Conservation (phyloP, 2,888 invertebrate genomes). For the Ernsta delagoae region DNA sequence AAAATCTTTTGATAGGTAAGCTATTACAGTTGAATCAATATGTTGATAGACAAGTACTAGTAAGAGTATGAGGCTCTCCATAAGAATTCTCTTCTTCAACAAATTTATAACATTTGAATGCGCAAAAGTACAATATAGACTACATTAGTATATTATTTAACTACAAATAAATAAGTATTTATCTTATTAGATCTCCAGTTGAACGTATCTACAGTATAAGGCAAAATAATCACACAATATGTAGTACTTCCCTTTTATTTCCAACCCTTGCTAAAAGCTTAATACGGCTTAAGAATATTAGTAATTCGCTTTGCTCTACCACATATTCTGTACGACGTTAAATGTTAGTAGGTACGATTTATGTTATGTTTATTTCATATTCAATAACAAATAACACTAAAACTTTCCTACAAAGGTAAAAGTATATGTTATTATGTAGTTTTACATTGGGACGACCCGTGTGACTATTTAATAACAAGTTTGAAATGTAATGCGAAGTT, state of each 20-base stretch:
- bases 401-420: too few relatives aligned
- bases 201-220: neutral
- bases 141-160: too few relatives aligned
- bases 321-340: neutral
- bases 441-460: too few relatives aligned
- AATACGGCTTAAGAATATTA: conserved; percentile 13
- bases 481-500: too few relatives aligned
- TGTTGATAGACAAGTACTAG: too few relatives aligned
- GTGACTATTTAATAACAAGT: too few relatives aligned
- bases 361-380: neutral
- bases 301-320: conserved; percentile 1
- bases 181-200: neutral
- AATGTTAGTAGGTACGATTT: neutral
- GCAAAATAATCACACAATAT: neutral
- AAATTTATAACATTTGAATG: too few relatives aligned
- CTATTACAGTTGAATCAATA: too few relatives aligned
- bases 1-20: neutral
- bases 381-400: neutral
- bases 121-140: too few relatives aligned
- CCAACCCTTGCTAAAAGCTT: conserved; percentile 13
- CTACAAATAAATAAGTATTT: neutral
- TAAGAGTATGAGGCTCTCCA: too few relatives aligned
- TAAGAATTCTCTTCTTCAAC: too few relatives aligned
- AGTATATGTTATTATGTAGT: too few relatives aligned
- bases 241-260: neutral